Evolutionary conservation across 1,140 invertebrate genomes (phyloP).

Genomic region (Chironomus striatipennis): DNA sequence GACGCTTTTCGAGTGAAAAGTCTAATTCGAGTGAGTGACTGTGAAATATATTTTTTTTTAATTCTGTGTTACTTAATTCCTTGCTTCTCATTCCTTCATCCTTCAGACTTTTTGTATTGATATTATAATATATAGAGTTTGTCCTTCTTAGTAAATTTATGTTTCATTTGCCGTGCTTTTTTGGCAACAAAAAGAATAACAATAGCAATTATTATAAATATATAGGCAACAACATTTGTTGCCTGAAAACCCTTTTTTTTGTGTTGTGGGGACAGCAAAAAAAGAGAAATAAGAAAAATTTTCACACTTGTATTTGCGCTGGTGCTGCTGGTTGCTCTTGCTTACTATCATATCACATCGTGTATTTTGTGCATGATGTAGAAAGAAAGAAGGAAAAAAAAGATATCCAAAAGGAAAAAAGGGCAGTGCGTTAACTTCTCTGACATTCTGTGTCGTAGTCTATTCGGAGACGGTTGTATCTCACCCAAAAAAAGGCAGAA

Average conservation of each 20-base stretch:
- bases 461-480: slow-evolving; percentile 15
- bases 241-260: background rate
- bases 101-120: too few species aligned
- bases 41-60: slow-evolving; percentile 2
- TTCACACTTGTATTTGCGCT: slow-evolving; percentile 11
- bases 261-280: background rate
- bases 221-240: too few species aligned
- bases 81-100: background rate
- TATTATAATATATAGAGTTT: background rate
- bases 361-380: too few species aligned
- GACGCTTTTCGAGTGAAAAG: slow-evolving; percentile 19
- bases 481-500: background rate
- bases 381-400: too few species aligned
- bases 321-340: background rate
- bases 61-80: background rate
- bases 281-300: background rate
- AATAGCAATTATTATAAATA: too few species aligned
- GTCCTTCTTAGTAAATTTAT: background rate
- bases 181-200: background rate
- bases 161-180: background rate
- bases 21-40: background rate
- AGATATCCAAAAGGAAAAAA: background rate
- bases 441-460: slow-evolving; percentile 19
- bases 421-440: background rate
- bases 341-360: background rate